Conservation (phyloP, 2,113 vertebrate genomes). For the Naja naja region DNA sequence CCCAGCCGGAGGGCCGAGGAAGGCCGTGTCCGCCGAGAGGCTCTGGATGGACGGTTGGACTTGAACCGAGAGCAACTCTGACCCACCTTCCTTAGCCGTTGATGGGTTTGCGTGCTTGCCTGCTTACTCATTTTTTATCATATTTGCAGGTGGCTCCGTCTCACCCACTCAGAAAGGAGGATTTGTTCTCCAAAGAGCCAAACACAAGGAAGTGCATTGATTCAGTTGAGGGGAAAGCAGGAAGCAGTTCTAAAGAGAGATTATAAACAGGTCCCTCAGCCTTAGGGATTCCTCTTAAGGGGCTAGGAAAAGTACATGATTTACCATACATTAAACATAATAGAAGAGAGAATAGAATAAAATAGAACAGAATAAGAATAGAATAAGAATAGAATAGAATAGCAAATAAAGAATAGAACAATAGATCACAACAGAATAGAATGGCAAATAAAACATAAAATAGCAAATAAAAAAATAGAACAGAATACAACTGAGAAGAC, state of each 20-base stretch:
- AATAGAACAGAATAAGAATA: too few relatives aligned
- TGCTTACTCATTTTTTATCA: background rate
- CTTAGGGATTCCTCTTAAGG: too few relatives aligned
- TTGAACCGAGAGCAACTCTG: background rate
- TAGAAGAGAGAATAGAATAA: too few relatives aligned
- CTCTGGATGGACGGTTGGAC: background rate
- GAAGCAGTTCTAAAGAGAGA: background rate
- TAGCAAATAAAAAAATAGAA: too few relatives aligned
- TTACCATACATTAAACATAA: background rate
- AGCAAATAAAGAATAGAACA: too few relatives aligned
- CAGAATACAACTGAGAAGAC: too few relatives aligned
- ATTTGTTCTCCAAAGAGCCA: background rate
- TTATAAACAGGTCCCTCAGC: background rate
- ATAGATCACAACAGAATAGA: too few relatives aligned
- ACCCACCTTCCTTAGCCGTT: background rate
- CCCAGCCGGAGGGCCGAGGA: background rate
- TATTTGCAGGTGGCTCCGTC: background rate
- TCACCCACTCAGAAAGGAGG: background rate
- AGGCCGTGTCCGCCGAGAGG: background rate
- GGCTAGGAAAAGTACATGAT: background rate
- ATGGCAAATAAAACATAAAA: too few relatives aligned
- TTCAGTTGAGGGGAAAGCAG: background rate
- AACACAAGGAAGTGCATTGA: too few relatives aligned
- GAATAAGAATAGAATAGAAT: too few relatives aligned
- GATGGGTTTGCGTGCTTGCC: background rate